Evolutionary conservation across 2,113 vertebrate genomes (phyloP), one percentile per base, ranked within the genome.

Genomic region (Saccopteryx bilineata): DNA sequence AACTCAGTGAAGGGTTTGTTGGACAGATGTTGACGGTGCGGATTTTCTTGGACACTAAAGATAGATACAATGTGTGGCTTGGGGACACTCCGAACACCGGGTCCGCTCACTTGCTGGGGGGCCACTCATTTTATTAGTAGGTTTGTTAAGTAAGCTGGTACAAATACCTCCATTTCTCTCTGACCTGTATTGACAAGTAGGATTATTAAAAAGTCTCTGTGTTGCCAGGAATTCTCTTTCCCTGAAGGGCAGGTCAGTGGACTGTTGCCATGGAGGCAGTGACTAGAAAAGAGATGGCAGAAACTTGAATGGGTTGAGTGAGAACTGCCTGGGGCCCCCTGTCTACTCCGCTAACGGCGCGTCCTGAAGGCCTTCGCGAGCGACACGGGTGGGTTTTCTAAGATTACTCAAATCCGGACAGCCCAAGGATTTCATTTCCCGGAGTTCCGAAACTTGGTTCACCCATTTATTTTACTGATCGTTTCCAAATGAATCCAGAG

Each of bases 281-380:
- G 61, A 85, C 95, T 95, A 93, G 87, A 93, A 63, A n/a, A 82
- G 68, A 97, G 48, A 56, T 88, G 5, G n/a, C 17, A 4, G 3
- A 31, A 66, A 31, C 91, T 89, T 5, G 0, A 83, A 81, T 93
- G 88, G 93, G 95, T 71, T 79, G 92, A 90, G 92, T 79, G 76
- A 90, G 90, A 92, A 75, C 84, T 91, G 97, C 98, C 96, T 46
- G 48, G 23, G 96, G 98, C 96, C 83, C 90, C 90, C 92, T 97
- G 97, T 97, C 97, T 95, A 7, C 95, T 97, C 87, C 56, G 1
- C 96, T 98, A 90, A 96, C 78, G 83, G 93, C 13, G 11, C 19
- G 81, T 93, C 95, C 95, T 92, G 18, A 69, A 97, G 95, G 90
- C 68, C 97, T 93, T 97, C 97, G 98, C 98, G 97, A 97, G 95